These are phyloP conservation scores for Protobothrops flavoviridis DNA, from an alignment of 2,113 vertebrate species.

Conservation along the genomic window DNA sequence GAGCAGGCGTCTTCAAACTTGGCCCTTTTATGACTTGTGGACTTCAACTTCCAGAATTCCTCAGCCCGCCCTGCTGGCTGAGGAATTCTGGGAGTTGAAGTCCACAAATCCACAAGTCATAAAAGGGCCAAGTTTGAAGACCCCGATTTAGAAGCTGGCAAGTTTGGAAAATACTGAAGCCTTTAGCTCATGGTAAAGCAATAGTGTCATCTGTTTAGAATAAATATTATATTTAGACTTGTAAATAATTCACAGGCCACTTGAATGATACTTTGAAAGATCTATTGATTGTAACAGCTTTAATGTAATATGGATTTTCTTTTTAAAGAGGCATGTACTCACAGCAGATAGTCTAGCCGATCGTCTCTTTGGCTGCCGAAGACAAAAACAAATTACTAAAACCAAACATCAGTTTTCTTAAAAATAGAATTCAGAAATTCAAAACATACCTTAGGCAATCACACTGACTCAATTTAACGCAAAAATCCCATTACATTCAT, in stretches of 20 bases:
- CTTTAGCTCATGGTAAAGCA: not conserved
- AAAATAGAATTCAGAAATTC: not conserved
- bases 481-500: no score
- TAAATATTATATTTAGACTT: not conserved
- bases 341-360: constrained; percentile 90
- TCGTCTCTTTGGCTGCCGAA: constrained; percentile 90
- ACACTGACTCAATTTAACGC: no score
- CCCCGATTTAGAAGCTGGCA: not conserved
- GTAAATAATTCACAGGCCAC: not conserved
- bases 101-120: no score
- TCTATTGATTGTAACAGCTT: not conserved
- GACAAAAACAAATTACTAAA: constrained; percentile 42
- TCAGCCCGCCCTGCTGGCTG: no score
- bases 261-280: not conserved
- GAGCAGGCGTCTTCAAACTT: no score
- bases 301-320: not conserved
- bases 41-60: no score
- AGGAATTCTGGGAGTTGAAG: no score
- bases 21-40: no score
- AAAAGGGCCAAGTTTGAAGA: no score
- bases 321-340: constrained; percentile 63
- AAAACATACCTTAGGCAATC: not conserved
- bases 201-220: not conserved
- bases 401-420: not conserved
- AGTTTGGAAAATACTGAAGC: not conserved